Evolutionary conservation across 2,113 vertebrate species (phyloP).

Genomic region (Lampris megalopsis): DNA sequence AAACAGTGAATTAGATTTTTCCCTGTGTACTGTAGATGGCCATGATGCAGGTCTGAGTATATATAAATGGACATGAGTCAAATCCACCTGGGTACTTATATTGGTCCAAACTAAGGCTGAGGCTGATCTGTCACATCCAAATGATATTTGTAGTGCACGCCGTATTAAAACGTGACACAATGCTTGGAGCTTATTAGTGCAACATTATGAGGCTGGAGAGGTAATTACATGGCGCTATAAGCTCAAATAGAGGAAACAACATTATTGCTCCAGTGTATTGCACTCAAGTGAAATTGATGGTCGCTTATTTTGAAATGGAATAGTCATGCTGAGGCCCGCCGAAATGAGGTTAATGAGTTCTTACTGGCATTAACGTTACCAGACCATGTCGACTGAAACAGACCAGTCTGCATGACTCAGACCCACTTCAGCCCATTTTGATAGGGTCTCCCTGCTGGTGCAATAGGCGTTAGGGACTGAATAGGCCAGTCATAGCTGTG

Average conservation of each 20-base stretch:
- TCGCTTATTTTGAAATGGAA: constrained; percentile 50
- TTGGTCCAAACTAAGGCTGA: constrained; percentile 21
- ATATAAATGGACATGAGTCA: constrained; percentile 29
- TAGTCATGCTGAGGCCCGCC: constrained; percentile 38
- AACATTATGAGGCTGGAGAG: constrained; percentile 42
- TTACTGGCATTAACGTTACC: constrained; percentile 49
- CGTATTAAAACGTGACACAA: constrained; percentile 53
- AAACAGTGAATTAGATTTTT: too few species aligned
- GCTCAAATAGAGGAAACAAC: constrained; percentile 42
- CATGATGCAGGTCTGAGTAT: not conserved
- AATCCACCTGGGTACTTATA: constrained; percentile 27
- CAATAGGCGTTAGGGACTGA: constrained; percentile 30
- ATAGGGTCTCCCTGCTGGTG: constrained; percentile 34
- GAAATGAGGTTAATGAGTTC: constrained; percentile 55
- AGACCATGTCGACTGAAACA: constrained; percentile 31
- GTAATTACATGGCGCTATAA: constrained; percentile 44
- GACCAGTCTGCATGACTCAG: constrained; percentile 54
- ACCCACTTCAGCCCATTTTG: constrained; percentile 36
- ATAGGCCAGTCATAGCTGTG: constrained; percentile 15
- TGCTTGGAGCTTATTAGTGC: constrained; percentile 42
- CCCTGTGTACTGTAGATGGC: not conserved
- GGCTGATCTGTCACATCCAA: constrained; percentile 9
- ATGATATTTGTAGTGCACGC: constrained; percentile 7
- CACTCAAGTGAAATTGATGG: constrained; percentile 42
- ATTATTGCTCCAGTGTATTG: constrained; percentile 42